A percentile compares a stretch with the other conserved stretches of the same genome.
These are phyloP conservation scores for Alaudala cheleensis DNA, from an alignment of 2,113 vertebrate genomes.

Conservation along the genomic window DNA sequence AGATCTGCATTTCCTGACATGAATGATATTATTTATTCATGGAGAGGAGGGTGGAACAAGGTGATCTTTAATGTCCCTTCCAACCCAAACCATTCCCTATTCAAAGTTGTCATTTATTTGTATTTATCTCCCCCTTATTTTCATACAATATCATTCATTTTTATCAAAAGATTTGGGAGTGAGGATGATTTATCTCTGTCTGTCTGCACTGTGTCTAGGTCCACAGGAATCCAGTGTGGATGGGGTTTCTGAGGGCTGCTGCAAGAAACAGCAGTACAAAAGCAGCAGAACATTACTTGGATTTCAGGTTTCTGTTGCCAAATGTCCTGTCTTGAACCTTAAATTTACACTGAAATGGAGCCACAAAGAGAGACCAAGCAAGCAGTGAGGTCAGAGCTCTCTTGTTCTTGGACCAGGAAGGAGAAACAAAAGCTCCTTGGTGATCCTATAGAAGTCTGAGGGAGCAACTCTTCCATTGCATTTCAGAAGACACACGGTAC, in stretches of 20 bases:
- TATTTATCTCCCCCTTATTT: not conserved
- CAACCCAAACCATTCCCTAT: not conserved
- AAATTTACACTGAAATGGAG: not conserved
- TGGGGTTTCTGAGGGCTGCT: not conserved
- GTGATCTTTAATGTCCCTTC: not conserved
- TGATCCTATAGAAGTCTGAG: accelerated
- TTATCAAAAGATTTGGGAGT: not conserved
- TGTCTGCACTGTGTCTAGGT: not conserved
- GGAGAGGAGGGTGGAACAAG: not conserved
- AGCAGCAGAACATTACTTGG: not conserved
- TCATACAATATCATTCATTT: not conserved
- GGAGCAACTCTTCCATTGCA: not conserved
- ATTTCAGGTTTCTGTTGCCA: not conserved
- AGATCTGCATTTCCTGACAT: not conserved
- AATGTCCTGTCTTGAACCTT: not conserved
- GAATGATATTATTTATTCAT: not conserved
- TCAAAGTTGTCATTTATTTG: not conserved
- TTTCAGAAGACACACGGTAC: not conserved
- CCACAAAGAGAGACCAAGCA: not conserved
- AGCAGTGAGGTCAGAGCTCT: not conserved
- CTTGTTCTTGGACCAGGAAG: not conserved
- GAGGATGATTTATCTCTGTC: not conserved
- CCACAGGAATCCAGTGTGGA: not conserved
- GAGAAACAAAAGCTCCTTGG: not conserved
- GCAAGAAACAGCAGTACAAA: not conserved